Conservation (phyloP, 2,888 invertebrate genomes). For the Drosophila mercatorum region DNA sequence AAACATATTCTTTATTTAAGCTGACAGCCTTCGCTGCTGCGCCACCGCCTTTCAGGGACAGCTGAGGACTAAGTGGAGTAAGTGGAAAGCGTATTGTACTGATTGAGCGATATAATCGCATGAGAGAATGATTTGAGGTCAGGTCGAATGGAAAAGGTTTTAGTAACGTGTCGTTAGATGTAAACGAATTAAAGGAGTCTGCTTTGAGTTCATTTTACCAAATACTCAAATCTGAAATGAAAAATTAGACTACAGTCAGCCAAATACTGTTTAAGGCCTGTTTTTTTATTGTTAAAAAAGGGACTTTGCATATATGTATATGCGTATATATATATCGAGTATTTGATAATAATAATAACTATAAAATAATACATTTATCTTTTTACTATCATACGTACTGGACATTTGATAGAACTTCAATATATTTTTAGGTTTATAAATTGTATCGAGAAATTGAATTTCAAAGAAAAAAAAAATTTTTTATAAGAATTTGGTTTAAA, state of each 20-base stretch:
- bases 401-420: too few relatives aligned
- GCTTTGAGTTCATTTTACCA: neutral
- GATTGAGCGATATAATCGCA: slow-evolving; percentile 12
- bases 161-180: neutral
- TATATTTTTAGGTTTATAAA: too few relatives aligned
- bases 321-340: too few relatives aligned
- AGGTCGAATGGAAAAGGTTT: neutral
- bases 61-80: slow-evolving; percentile 28
- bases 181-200: neutral
- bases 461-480: too few relatives aligned
- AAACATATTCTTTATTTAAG: slow-evolving; percentile 49
- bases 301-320: too few relatives aligned
- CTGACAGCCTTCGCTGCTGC: slow-evolving; percentile 21
- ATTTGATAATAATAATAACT: too few relatives aligned
- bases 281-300: neutral
- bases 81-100: slow-evolving; percentile 16
- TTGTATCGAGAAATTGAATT: too few relatives aligned
- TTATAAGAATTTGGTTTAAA: neutral
- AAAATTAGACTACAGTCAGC: neutral
- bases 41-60: slow-evolving; percentile 14
- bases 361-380: too few relatives aligned
- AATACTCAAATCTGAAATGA: neutral
- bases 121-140: slow-evolving; percentile 3
- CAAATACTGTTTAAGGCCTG: neutral
- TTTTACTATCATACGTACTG: too few relatives aligned